Base-by-base conservation (phyloP, 2,888 invertebrate species). In the Drosophila mimica region DNA sequence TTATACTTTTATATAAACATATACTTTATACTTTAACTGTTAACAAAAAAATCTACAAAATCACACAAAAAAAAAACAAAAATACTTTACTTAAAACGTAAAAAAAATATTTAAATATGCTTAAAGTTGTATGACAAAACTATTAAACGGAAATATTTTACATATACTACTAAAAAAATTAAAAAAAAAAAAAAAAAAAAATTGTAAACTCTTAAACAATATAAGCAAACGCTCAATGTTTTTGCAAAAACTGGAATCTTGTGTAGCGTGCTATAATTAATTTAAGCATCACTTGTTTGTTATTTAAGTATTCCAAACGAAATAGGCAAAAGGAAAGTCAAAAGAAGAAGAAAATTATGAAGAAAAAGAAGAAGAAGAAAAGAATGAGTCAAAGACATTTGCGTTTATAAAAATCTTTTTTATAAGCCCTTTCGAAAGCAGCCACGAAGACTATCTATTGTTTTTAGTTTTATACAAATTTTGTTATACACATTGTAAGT, bases 1-100 rank as follows among this genome's bases (percentile, higher is more conserved):
- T 89, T 89, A 90, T 90, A 90, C 91, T 90, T 89, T 89, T 90
- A 85, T 85, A 85, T 88, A 88, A 79, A 88, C 58, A 88, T 83
- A 86, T 84, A 76, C 89, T 86, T 88, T 85, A 83, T 89, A 89
- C 89, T 89, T 89, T 88, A 81, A 89, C 86, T 90, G 88, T 89
- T 89, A 89, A 56, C 53, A 54, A 79, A 52, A 60, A 77, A 46
- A 71, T 70, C 67, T 54, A 70, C 72, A 78, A 76, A 75, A 73
- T 65, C 52, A 33, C 34, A 57, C 51, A 53, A 64, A 66, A 59
- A 70, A 62, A 46, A 25, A 25, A 25, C 25, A 25, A 25, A 25
- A 25, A 25, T 25, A 30, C 8, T 57, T 43, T 43, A 57, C 57
- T 57, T 31, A 72, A 72, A 69, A 36, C n/a, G 6, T 15, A 52